Percentiles rank a stretch among this genome's conserved stretches.
Evolutionary conservation across 2,888 invertebrate species (phyloP).

Genomic region (Ephialtes manifestator): DNA sequence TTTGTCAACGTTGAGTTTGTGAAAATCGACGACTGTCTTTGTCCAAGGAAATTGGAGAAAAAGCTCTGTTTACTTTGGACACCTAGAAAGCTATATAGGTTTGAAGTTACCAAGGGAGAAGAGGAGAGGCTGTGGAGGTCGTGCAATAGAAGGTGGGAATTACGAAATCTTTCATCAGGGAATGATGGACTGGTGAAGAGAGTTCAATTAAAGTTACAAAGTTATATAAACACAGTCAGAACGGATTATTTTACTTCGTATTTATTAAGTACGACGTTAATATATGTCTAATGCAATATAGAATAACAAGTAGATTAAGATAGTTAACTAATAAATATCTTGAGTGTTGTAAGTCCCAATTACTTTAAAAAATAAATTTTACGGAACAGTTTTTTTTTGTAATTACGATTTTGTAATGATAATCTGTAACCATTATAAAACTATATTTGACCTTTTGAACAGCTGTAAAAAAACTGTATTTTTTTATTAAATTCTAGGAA

Average conservation of each 20-base stretch:
- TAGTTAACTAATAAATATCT: background rate
- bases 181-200: background rate
- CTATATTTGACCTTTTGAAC: too few relatives aligned
- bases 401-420: too few relatives aligned
- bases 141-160: background rate
- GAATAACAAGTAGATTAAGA: background rate
- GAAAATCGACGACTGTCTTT: background rate
- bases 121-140: background rate
- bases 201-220: conserved; percentile 6
- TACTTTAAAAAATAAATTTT: too few relatives aligned
- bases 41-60: conserved; percentile 2
- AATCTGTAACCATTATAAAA: too few relatives aligned
- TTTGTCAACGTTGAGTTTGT: background rate
- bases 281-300: background rate
- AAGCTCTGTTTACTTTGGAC: background rate
- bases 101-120: conserved; percentile 1
- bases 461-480: too few relatives aligned
- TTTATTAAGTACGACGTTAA: background rate
- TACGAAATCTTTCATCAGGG: background rate
- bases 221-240: background rate
- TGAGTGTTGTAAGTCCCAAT: too few relatives aligned
- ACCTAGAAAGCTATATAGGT: background rate
- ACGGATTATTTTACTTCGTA: background rate
- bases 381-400: too few relatives aligned
- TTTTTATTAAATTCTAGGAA: too few relatives aligned